Base-by-base conservation (phyloP, 2,888 invertebrate species). In the Phengaris alcon region DNA sequence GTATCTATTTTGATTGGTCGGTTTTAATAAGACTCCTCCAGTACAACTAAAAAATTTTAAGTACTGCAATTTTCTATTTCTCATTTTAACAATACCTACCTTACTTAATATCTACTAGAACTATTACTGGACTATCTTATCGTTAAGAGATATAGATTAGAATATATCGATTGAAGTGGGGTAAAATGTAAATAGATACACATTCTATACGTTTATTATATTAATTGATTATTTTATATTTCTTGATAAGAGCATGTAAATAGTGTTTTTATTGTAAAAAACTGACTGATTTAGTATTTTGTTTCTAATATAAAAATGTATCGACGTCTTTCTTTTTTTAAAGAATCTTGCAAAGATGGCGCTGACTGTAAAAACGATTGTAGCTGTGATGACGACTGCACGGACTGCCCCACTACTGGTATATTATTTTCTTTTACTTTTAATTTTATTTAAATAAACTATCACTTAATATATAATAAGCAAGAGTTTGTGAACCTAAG, bases 281-380 rank as follows among this genome's bases (percentile, higher is more conserved):
- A 48, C 2, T 5, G 7, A 7, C 6, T 48, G 3, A 6, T 48
- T 4, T 48, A 35, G 35, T 35, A 4, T 48, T 48, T 48, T 48
- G 48, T 22, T 9, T 59, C 3, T 22, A 8, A 15, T 22, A n/a
- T 22, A 10, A 59, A 59, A 59, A 44, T 2, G 35, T 35, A 35
- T 64, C 12, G 4, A 12, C 12, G 0, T 22, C 6, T 5, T 35
- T 6, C 13, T 13, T 13, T 73, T 10, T 54, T 46, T 78, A 15
- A 77, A 91, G 91, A 92, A 77, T 83, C 90, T 64, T 91, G 91
- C 84, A 87, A 88, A 75, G 87, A 88, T 77, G 84, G 82, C 55
- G 84, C 83, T n/a, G 84, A 82, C 69, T 90, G 89, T 84, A 88
- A 89, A 73, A 90, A 90, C 68, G 82, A 83, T n/a, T 89, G 89